phyloP scores from a whole-genome alignment of 2,113 vertebrate genomes.

The Dascyllus trimaculatus region DNA sequence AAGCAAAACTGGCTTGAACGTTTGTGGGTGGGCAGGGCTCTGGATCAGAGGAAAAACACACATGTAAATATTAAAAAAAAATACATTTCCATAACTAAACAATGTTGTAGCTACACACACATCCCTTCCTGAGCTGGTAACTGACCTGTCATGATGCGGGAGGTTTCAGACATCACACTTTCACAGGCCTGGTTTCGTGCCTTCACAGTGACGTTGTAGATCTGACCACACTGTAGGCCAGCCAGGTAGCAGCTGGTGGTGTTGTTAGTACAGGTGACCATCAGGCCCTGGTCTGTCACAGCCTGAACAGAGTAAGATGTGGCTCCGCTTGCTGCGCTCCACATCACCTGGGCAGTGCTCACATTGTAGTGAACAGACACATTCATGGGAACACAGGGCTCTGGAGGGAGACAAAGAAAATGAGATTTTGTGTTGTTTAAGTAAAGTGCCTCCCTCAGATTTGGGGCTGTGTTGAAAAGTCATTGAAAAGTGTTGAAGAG shows the following conservation, averaged over 20 bases:
- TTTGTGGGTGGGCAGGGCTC: constrained; percentile 78
- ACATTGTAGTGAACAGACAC: constrained; percentile 61
- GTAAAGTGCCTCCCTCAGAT: background rate
- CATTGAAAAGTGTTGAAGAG: no score
- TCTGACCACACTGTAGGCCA: constrained; percentile 69
- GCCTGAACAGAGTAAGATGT: constrained; percentile 71
- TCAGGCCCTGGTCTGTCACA: constrained; percentile 52
- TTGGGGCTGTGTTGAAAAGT: no score
- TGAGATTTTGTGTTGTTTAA: background rate
- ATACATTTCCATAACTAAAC: background rate
- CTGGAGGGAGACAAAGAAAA: constrained; percentile 47
- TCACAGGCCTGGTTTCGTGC: constrained; percentile 72
- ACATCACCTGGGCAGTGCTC: constrained; percentile 58
- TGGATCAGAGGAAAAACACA: constrained; percentile 34
- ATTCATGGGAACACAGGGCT: constrained; percentile 72
- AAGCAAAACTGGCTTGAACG: constrained; percentile 57
- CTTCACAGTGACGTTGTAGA: constrained; percentile 77
- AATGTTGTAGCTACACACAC: no score
- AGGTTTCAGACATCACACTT: constrained; percentile 38
- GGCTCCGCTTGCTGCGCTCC: constrained; percentile 63
- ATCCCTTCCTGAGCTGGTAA: background rate
- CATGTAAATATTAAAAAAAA: background rate
- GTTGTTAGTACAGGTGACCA: constrained; percentile 56
- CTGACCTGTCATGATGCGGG: constrained; percentile 76
- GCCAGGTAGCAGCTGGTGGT: constrained; percentile 68